phyloP scores from a whole-genome alignment of 2,888 invertebrate genomes.

The Amphipoea lucens region DNA sequence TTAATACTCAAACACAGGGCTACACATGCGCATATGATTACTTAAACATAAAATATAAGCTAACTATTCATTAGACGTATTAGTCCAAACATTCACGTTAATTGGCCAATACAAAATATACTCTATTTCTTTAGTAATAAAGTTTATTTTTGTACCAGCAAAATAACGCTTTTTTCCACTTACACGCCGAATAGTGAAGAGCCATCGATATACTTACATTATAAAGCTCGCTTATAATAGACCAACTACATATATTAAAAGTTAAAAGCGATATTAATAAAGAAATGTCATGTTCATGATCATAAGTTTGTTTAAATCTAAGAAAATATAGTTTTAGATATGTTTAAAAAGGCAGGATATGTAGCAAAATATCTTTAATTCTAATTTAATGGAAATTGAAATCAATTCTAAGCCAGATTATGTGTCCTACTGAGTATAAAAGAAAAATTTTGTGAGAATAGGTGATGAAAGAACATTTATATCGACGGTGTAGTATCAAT shows the following conservation, averaged over 20 bases:
- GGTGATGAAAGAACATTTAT: neutral
- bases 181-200: neutral
- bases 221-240: conserved; percentile 41
- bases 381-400: neutral
- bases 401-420: conserved; percentile 24
- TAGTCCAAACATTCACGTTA: neutral
- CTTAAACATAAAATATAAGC: conserved; percentile 30
- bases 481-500: too few species aligned
- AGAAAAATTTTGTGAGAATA: too few species aligned
- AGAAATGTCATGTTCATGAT: conserved; percentile 9
- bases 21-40: conserved; percentile 46
- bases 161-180: neutral
- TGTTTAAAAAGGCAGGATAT: conserved; percentile 13
- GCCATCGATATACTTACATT: neutral
- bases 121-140: neutral
- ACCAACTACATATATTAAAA: conserved; percentile 9
- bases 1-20: conserved; percentile 49
- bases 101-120: conserved; percentile 1
- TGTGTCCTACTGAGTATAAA: too few species aligned
- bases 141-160: neutral
- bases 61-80: neutral
- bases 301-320: conserved; percentile 1
- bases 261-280: conserved; percentile 33
- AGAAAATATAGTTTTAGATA: neutral
- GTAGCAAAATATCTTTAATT: neutral